Base-by-base conservation (phyloP, 2,888 invertebrate genomes). In the Lordiphosa andalusiaca region DNA sequence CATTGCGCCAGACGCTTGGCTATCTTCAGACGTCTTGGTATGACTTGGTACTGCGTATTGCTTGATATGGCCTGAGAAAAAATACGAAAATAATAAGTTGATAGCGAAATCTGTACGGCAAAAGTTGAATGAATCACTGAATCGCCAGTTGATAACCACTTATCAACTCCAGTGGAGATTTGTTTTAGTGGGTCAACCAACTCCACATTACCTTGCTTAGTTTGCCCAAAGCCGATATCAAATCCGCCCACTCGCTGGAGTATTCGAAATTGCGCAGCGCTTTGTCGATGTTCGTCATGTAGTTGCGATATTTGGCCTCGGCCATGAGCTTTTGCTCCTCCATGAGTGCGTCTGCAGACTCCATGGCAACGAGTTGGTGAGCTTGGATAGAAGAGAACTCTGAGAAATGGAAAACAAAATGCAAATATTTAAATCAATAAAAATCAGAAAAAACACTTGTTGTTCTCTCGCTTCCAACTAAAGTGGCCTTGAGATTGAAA, bases 231-330 rank as follows among this genome's bases (percentile, higher is more conserved):
- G 96, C 96, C 53, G 96, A 94, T 83, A 98, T 97, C 50, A 97
- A 91, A 90, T 98, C 97, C 54, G 97, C 96, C 97, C 97, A 97
- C 92, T 97, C 97, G 78, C 95, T 95, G n/a, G 96, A 96, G 86
- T 95, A 95, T 86, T 98, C 97, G 90, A 97, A 98, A 89, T 93
- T 95, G 87, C 95, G 95, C 65, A 97, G 90, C 12, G 96, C 96
- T 89, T 95, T 96, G 88, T 97, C 97, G 52, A 97, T 93, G 66
- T 94, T 93, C 41, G 93, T 92, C 70, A 94, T 94, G 88, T 95
- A 94, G 91, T 93, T 92, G 74, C 95, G 91, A 89, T 95, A 96
- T 88, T 95, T 95, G 16, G 94, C 92, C 89, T 95, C 95, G 75
- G 93, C 93, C 91, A 95, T 93, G 39, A 95, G 91, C 86, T 95